Percentiles rank a stretch among this genome's conserved stretches.
Conservation (phyloP, 2,888 invertebrate species). For the Trissoscelio sp. region DNA sequence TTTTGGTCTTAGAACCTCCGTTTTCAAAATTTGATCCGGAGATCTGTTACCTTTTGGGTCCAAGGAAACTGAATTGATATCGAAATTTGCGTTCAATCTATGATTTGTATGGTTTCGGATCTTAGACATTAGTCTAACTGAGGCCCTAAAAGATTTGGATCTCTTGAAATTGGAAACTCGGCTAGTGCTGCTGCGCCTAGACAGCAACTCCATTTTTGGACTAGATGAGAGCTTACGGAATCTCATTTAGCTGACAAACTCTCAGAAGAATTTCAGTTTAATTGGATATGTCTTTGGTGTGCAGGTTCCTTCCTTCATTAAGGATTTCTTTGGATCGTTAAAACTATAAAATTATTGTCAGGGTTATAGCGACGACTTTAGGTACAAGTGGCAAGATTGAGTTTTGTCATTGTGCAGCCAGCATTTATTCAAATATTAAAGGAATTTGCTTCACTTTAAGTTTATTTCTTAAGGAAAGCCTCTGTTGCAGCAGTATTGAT, state of each 20-base stretch:
- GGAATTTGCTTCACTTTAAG: neutral
- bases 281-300: conserved; percentile 29
- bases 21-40: neutral
- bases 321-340: conserved; percentile 70
- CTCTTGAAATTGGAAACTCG: conserved; percentile 78
- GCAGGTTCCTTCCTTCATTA: conserved; percentile 2
- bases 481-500: no score
- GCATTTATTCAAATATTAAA: neutral
- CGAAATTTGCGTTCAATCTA: conserved; percentile 69
- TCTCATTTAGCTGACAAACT: conserved; percentile 77
- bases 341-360: conserved; percentile 70
- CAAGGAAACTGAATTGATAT: conserved; percentile 66
- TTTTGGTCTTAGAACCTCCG: conserved; percentile 19
- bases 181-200: conserved; percentile 72
- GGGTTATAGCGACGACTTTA: neutral
- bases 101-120: conserved; percentile 77
- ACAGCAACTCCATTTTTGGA: conserved; percentile 80
- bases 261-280: neutral
- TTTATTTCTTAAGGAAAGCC: no score
- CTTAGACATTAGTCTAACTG: conserved; percentile 79
- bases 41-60: conserved; percentile 49
- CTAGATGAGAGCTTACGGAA: conserved; percentile 75
- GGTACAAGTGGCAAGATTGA: neutral
- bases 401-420: neutral
- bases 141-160: conserved; percentile 80